Conservation (phyloP, 2,797 vertebrate genomes). For the Arctocebus calabarensis region DNA sequence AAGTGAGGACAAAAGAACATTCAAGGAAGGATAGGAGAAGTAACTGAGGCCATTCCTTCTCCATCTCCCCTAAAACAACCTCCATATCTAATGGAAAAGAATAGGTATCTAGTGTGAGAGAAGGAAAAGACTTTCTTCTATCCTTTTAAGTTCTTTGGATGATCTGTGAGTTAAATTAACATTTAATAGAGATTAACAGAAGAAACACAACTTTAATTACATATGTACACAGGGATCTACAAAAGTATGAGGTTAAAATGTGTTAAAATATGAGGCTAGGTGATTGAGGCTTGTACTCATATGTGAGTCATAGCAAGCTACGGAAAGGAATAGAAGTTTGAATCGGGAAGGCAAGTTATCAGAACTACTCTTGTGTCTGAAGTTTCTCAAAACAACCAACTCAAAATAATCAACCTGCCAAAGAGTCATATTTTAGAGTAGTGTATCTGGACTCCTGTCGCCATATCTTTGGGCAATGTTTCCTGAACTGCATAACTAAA, state of each 20-base stretch:
- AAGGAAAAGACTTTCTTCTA: background rate
- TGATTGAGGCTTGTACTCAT: background rate
- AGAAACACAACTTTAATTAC: background rate
- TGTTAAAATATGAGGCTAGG: background rate
- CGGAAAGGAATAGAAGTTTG: background rate
- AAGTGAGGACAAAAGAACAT: background rate
- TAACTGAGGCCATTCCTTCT: background rate
- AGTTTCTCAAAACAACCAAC: background rate
- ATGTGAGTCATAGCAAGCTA: background rate
- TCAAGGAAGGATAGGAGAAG: background rate
- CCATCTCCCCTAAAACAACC: background rate
- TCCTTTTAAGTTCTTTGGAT: background rate
- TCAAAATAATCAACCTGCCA: background rate
- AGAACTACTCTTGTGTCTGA: background rate
- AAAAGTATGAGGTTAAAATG: background rate
- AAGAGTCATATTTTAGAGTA: background rate
- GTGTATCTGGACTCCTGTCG: background rate
- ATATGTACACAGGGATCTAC: background rate
- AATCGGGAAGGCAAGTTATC: background rate
- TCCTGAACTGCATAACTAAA: background rate
- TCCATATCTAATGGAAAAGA: background rate
- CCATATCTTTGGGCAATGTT: background rate
- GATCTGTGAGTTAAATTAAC: background rate
- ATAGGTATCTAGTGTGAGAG: background rate
- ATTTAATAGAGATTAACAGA: background rate